phyloP scores from a whole-genome alignment of 2,113 vertebrate species.

The Blennius ocellaris region DNA sequence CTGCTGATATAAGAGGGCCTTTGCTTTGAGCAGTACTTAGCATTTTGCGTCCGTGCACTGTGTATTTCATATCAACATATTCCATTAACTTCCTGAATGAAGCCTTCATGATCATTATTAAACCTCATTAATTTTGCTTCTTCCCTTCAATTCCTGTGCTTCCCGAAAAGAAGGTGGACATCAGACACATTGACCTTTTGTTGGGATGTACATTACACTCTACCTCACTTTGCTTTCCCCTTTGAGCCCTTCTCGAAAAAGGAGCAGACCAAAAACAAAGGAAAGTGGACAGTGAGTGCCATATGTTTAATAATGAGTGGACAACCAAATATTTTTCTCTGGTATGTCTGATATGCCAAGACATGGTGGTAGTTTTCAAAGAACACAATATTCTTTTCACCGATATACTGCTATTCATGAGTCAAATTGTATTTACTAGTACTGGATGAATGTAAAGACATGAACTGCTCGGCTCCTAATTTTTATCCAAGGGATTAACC shows the following conservation, averaged over 20 bases:
- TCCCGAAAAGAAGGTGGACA: neutral
- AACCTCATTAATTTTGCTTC: neutral
- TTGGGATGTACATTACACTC: neutral
- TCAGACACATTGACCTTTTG: neutral
- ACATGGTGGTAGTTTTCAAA: slow-evolving; percentile 13
- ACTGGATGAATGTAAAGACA: too few relatives aligned
- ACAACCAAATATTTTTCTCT: slow-evolving; percentile 26
- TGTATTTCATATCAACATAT: too few relatives aligned
- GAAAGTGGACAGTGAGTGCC: slow-evolving; percentile 14
- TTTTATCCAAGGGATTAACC: too few relatives aligned
- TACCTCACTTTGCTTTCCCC: neutral
- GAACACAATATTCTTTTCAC: slow-evolving; percentile 19
- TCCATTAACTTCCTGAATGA: too few relatives aligned
- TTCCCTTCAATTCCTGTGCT: neutral
- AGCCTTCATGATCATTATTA: too few relatives aligned
- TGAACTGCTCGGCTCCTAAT: too few relatives aligned
- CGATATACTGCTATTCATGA: slow-evolving; percentile 12
- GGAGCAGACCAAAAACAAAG: neutral
- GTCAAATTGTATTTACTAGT: neutral
- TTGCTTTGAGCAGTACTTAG: too few relatives aligned
- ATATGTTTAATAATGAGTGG: slow-evolving; percentile 9
- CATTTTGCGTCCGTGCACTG: too few relatives aligned
- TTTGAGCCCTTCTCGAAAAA: neutral
- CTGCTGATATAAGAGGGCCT: too few relatives aligned
- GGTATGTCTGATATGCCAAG: slow-evolving; percentile 25